Percentiles rank a stretch among this genome's conserved stretches.
These are phyloP conservation scores for Chloropsis cyanopogon DNA, from an alignment of 2,113 vertebrate species.

Conservation along the genomic window DNA sequence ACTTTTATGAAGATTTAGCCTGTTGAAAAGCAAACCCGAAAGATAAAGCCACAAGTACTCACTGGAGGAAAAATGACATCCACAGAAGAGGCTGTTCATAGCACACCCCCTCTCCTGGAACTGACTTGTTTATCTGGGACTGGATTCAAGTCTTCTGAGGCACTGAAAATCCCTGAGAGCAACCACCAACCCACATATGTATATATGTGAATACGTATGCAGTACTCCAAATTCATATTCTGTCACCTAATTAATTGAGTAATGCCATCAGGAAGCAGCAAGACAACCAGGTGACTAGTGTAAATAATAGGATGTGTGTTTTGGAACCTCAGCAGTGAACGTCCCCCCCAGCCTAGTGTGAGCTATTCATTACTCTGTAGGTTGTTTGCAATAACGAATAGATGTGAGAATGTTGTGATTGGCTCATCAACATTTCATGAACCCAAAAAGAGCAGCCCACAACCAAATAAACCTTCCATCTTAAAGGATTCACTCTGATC, in stretches of 20 bases:
- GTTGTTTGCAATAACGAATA: not conserved
- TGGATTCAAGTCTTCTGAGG: not conserved
- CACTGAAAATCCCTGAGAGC: not conserved
- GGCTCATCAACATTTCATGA: slow-evolving; percentile 2
- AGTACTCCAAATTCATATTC: not conserved
- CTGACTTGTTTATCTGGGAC: not conserved
- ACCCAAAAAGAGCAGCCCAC: not conserved
- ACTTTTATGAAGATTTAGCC: not conserved
- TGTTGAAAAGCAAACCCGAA: not conserved
- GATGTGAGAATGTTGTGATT: not conserved
- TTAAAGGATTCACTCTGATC: not conserved
- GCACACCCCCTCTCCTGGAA: not conserved
- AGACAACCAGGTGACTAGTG: not conserved
- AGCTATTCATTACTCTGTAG: not conserved
- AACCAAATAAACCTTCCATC: not conserved
- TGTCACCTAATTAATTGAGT: not conserved
- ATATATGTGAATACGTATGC: not conserved
- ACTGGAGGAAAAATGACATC: not conserved
- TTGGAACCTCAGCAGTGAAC: not conserved
- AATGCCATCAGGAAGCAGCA: not conserved
- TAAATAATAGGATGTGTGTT: not conserved
- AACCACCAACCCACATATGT: not conserved
- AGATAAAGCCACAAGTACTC: not conserved
- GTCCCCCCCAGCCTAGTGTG: not conserved
- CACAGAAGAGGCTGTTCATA: not conserved